phyloP scores from a whole-genome alignment of 2,797 vertebrate species.

The Psittacula derbiana region DNA sequence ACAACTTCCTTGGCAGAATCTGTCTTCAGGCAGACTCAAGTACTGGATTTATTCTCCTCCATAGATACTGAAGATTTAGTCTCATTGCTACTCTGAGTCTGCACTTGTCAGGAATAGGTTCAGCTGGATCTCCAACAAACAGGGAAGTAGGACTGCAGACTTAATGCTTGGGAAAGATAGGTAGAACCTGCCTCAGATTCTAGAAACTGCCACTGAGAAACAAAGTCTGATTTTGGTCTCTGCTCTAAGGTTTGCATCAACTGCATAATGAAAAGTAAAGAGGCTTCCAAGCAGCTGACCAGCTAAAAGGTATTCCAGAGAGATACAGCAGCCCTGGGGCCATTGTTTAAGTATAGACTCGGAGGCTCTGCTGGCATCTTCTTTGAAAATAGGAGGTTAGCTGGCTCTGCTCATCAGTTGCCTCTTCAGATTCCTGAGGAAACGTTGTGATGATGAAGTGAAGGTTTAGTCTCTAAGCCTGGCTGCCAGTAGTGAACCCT shows the following conservation, averaged over 20 bases:
- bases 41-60: not conserved
- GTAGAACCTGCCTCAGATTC: not conserved
- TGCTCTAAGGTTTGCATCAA: not conserved
- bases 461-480: not conserved
- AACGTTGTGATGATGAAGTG: not conserved
- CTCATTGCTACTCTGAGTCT: not conserved
- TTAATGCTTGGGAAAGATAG: not conserved
- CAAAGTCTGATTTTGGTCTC: not conserved
- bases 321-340: not conserved
- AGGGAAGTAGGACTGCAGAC: not conserved
- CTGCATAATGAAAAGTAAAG: not conserved
- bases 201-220: not conserved
- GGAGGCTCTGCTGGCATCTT: not conserved
- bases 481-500: not conserved
- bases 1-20: not conserved
- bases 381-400: rapidly evolving
- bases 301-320: not conserved
- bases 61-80: not conserved
- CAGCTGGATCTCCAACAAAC: not conserved
- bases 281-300: not conserved
- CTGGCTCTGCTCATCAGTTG: not conserved
- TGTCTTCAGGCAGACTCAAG: not conserved
- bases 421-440: not conserved
- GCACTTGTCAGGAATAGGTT: not conserved
- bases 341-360: not conserved